These are phyloP conservation scores for Tachuris rubrigastra DNA, from an alignment of 2,113 vertebrate genomes.

Conservation along the genomic window DNA sequence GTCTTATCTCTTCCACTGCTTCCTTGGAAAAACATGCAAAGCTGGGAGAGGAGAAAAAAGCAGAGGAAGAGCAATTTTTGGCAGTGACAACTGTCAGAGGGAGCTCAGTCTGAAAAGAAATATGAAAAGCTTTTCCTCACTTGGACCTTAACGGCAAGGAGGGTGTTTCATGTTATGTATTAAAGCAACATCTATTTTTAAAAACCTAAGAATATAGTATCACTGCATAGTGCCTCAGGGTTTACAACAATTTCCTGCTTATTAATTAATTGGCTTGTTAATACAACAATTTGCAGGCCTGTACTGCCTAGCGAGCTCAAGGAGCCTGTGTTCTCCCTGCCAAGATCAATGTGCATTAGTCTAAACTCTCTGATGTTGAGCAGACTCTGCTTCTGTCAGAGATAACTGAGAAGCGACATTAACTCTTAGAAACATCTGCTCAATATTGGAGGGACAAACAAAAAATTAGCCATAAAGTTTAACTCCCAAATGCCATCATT, in stretches of 20 bases:
- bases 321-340: constrained; percentile 59
- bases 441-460: background rate
- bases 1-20: background rate
- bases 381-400: constrained; percentile 70
- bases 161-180: background rate
- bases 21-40: background rate
- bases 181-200: constrained; percentile 30
- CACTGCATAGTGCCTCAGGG: constrained; percentile 10
- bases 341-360: constrained; percentile 76
- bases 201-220: constrained; percentile 1
- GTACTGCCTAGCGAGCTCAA: constrained; percentile 54
- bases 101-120: background rate
- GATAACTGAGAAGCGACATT: constrained; percentile 64
- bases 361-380: constrained; percentile 68
- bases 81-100: background rate
- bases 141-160: background rate
- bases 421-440: constrained; percentile 70
- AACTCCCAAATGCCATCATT: background rate
- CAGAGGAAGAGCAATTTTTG: background rate
- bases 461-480: background rate
- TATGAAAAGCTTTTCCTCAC: background rate
- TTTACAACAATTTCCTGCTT: constrained; percentile 61
- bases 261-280: constrained; percentile 75
- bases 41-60: background rate
- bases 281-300: constrained; percentile 63